Base-by-base conservation (phyloP, 92 coral and sea anemone genomes). In the Metridium senile region DNA sequence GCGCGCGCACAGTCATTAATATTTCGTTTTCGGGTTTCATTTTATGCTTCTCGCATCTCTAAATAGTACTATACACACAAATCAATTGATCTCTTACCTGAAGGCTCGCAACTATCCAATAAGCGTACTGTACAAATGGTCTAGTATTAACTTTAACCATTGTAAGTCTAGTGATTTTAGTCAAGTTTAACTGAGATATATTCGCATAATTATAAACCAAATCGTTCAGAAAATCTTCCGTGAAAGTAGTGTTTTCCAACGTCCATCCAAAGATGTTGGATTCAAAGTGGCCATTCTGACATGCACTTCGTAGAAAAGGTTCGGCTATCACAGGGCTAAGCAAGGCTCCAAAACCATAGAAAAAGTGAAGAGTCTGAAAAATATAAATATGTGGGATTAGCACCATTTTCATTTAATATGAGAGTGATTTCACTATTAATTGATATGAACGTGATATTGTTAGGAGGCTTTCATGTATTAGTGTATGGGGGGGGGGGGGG, bases 331-430 rank as follows among this genome's bases (percentile, higher is more conserved):
- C 93, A 1, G 99, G 99, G 62, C 97, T 96, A 11, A 96, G 74
- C 21, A 96, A 80, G 11, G 99, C 99, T 16, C 99, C 99, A 1
- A 96, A 87, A 64, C 99, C 99, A 49, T 96, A 96, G 68, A 95
- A 96, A 76, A 96, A 96, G 61, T 96, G 99, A 21, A 96, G 90
- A 52, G 99, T 88, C 99, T 96, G 77, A 62, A 33, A 58, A 21
- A 18, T 21, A n/a, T n/a, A n/a, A n/a, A n/a, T n/a, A n/a, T n/a
- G n/a, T n/a, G n/a, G n/a, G n/a, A n/a, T n/a, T n/a, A n/a, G n/a
- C n/a, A n/a, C n/a, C n/a, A n/a, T n/a, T n/a, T n/a, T n/a, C n/a
- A n/a, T n/a, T n/a, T n/a, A n/a, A n/a, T n/a, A n/a, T n/a, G n/a
- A n/a, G n/a, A n/a, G n/a, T n/a, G n/a, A n/a, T n/a, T n/a, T n/a